Base-by-base conservation (phyloP, 2,113 vertebrate genomes). In the Chaenocephalus aceratus region DNA sequence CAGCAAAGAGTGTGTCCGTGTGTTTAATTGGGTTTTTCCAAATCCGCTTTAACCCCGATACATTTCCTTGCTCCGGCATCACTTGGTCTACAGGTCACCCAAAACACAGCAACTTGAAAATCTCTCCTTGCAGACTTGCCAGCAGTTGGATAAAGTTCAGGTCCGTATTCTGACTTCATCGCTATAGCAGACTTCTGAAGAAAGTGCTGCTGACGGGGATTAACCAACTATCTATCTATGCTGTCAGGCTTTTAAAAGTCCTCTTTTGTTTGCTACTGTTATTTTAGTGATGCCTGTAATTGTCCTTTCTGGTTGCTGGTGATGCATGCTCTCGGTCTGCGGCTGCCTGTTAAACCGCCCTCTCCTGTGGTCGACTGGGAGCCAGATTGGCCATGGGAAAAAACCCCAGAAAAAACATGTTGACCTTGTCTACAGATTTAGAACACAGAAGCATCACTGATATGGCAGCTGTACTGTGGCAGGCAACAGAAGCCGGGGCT, bases 361-460 rank as follows among this genome's bases (percentile, higher is more conserved):
- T 66, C 75, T 77, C 58, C 83, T 64, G 61, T 86, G 75, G 71
- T 64, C 45, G 44, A 85, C 79, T 77, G 77, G 21, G 69, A 87
- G 84, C 87, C 93, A 91, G 89, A 93, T 91, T 83, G 86, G 72
- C 86, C 10, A 3, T 52, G 45, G 26, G 52, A 21, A 36, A 57
- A 69, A 23, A 10, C 8, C 16, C 44, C 65, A 69, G 71, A 62
- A 62, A 77, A 83, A 88, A 80, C 71, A 77, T 84, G 85, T 81
- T 91, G 92, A 93, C 93, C 92, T 94, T 94, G 91, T 92, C 88
- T 75, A 83, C 87, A 91, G 88, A 92, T 90, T 93, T 88, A 90
- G 90, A 89, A 81, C 84, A 83, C 76, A 86, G 84, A 87, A 77
- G 72, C 89, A 83, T 84, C 79, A 70, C 64, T 90, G 90, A 92